Evolutionary conservation across 1,140 invertebrate genomes (phyloP).

Genomic region (Kradibia gibbosae): DNA sequence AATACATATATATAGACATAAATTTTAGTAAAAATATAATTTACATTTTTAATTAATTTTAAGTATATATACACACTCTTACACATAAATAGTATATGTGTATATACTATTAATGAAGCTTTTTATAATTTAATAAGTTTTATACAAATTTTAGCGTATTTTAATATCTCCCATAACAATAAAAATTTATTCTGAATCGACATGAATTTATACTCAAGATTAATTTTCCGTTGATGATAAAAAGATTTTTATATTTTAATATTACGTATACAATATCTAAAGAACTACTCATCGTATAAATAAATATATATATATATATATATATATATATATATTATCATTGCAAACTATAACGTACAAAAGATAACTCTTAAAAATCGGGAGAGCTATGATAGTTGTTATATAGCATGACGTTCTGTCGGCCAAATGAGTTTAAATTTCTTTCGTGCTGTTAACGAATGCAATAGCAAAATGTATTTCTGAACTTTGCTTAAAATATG

Average conservation of each 20-base stretch:
- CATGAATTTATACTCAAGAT: background rate
- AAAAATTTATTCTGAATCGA: background rate
- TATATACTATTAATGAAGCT: too few species aligned
- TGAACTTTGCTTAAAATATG: conserved; percentile 18
- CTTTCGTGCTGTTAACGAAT: conserved; percentile 7
- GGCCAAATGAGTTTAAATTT: conserved; percentile 9
- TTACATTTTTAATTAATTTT: too few species aligned
- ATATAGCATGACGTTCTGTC: background rate
- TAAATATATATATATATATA: too few species aligned
- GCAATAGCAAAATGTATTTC: conserved; percentile 17
- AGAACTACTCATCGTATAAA: too few species aligned
- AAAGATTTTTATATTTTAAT: background rate
- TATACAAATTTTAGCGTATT: too few species aligned
- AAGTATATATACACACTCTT: too few species aligned
- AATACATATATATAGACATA: too few species aligned
- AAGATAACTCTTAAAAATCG: background rate
- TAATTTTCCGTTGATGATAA: background rate
- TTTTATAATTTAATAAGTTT: too few species aligned
- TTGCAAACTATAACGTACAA: background rate
- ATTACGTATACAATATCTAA: background rate
- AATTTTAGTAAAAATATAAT: too few species aligned
- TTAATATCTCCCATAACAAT: too few species aligned
- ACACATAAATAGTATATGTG: too few species aligned
- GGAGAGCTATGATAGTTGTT: background rate
- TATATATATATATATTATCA: background rate